Evolutionary conservation across 1,140 invertebrate species (phyloP).

Genomic region (Diorhabda carinulata): DNA sequence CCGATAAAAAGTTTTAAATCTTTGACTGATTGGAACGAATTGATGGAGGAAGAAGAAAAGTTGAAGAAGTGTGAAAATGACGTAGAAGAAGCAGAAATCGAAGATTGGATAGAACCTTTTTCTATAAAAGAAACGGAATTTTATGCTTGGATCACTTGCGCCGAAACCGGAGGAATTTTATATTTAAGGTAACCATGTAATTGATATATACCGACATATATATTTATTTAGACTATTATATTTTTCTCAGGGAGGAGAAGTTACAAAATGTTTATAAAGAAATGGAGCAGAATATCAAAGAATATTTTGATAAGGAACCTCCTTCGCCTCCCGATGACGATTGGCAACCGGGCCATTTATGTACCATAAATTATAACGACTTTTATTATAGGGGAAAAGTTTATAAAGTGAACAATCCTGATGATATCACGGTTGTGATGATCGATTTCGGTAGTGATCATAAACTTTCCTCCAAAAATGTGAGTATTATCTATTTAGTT

Average conservation of each 20-base stretch:
- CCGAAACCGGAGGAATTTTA: conserved; percentile 28
- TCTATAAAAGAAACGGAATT: conserved; percentile 23
- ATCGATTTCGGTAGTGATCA: conserved; percentile 33
- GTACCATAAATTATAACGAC: conserved; percentile 29
- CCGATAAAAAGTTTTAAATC: not conserved
- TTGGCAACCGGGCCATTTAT: conserved; percentile 30
- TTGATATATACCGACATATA: not conserved
- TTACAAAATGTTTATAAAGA: conserved; percentile 22
- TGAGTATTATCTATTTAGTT: conserved; percentile 4
- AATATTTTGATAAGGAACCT: conserved; percentile 26
- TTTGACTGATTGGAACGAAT: conserved; percentile 15
- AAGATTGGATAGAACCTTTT: conserved; percentile 29
- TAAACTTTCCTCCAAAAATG: conserved; percentile 7
- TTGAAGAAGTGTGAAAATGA: conserved; percentile 2
- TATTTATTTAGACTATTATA: not conserved
- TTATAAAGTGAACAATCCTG: conserved; percentile 15
- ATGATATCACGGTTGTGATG: conserved; percentile 26
- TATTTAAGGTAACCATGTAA: conserved; percentile 15
- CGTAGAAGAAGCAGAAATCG: conserved; percentile 17
- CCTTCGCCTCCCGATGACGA: conserved; percentile 15
- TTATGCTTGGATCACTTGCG: conserved; percentile 27
- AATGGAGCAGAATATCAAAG: conserved; percentile 29
- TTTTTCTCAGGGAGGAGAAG: conserved; percentile 12
- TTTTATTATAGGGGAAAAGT: conserved; percentile 29
- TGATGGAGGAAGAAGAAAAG: conserved; percentile 18